These are phyloP conservation scores for Melanotaenia nigrans DNA, from an alignment of 2,797 vertebrate genomes.

Conservation along the genomic window DNA sequence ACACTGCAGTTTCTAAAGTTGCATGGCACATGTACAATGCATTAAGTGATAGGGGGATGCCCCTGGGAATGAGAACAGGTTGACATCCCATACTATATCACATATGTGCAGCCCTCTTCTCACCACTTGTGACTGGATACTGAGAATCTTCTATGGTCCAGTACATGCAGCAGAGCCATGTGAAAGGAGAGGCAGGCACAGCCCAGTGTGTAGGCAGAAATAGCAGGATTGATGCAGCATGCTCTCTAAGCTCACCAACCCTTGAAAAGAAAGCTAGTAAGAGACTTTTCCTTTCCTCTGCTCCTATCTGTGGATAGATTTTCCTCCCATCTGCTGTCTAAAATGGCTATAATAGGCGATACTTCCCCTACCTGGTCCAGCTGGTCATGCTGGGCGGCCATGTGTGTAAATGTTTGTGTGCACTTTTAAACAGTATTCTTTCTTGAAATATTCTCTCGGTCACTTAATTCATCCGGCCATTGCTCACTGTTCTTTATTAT, in stretches of 20 bases:
- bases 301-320: slow-evolving; percentile 49
- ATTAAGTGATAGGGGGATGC: background rate
- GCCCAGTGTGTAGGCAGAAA: slow-evolving; percentile 60
- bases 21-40: slow-evolving; percentile 30
- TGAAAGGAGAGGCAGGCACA: slow-evolving; percentile 58
- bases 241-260: slow-evolving; percentile 35
- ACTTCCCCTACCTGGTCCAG: slow-evolving; percentile 78
- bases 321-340: slow-evolving; percentile 86
- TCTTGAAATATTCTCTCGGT: slow-evolving; percentile 43
- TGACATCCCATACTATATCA: background rate
- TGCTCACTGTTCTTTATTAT: slow-evolving; percentile 16
- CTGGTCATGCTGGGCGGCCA: slow-evolving; percentile 81
- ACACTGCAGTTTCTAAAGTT: slow-evolving; percentile 76
- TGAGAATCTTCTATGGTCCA: slow-evolving; percentile 39
- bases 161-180: slow-evolving; percentile 52
- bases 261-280: slow-evolving; percentile 34
- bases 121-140: slow-evolving; percentile 12
- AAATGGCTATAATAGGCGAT: slow-evolving; percentile 86
- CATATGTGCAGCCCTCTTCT: slow-evolving; percentile 10
- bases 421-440: slow-evolving; percentile 51
- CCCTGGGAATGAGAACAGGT: background rate
- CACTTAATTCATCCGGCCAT: slow-evolving; percentile 47
- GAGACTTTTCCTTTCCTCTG: slow-evolving; percentile 49
- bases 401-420: slow-evolving; percentile 52
- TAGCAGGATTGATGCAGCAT: slow-evolving; percentile 64